Conservation (phyloP, 2,797 vertebrate species). For the Esox lucius region DNA sequence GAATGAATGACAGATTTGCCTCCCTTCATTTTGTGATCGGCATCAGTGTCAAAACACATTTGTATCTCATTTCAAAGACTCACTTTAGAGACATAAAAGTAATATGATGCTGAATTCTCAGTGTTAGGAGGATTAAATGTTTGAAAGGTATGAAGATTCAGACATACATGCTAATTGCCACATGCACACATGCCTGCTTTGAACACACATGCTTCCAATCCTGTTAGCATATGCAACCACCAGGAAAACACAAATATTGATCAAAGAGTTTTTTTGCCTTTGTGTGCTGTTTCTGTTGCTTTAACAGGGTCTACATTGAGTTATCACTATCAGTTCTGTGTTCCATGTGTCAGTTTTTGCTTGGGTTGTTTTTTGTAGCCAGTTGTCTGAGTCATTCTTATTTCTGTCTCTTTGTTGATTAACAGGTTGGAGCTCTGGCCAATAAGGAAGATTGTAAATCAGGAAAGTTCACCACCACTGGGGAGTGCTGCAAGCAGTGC, state of each 20-base stretch:
- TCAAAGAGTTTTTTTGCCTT: conserved; percentile 12
- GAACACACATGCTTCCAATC: background rate
- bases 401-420: conserved; percentile 35
- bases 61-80: no score
- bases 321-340: conserved; percentile 1
- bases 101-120: no score
- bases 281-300: background rate
- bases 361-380: background rate
- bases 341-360: background rate
- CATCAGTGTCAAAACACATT: no score
- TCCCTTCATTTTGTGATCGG: no score
- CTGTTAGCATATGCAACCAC: background rate
- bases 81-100: no score
- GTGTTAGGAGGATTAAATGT: no score
- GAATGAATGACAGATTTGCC: no score
- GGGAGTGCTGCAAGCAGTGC: conserved; percentile 88
- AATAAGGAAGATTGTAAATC: conserved; percentile 73
- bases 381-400: background rate
- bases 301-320: background rate
- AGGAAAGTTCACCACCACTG: conserved; percentile 68
- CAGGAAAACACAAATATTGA: background rate
- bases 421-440: conserved; percentile 75
- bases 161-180: no score
- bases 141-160: background rate
- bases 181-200: background rate